These are phyloP conservation scores for Oscheius sp. DNA, from an alignment of 2,888 invertebrate species.

Conservation along the genomic window DNA sequence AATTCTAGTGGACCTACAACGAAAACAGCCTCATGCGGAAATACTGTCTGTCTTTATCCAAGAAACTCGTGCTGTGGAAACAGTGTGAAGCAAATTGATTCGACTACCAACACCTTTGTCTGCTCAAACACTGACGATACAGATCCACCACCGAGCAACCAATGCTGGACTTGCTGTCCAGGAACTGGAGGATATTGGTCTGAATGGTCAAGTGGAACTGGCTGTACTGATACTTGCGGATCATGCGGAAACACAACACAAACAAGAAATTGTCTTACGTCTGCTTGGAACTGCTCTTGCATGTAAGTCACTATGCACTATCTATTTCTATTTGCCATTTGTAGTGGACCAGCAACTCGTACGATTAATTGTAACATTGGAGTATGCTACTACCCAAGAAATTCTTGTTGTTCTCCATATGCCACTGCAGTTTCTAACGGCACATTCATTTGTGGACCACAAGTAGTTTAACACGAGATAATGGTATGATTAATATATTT, in stretches of 20 bases:
- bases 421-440: conserved; percentile 30
- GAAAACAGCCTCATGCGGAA: conserved; percentile 43
- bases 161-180: conserved; percentile 28
- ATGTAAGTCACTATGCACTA: neutral
- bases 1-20: conserved; percentile 40
- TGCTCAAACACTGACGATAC: neutral
- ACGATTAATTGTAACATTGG: conserved; percentile 40
- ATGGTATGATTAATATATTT: neutral
- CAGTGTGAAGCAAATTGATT: conserved; percentile 34
- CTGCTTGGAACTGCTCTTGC: conserved; percentile 21
- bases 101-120: neutral
- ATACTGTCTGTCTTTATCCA: conserved; percentile 36
- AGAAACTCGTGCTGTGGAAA: conserved; percentile 41
- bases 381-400: conserved; percentile 42
- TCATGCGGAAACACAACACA: conserved; percentile 23
- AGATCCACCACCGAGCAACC: neutral
- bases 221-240: conserved; percentile 16
- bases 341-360: conserved; percentile 37
- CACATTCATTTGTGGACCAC: conserved; percentile 42
- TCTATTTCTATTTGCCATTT: neutral
- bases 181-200: conserved; percentile 16
- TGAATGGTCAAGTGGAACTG: conserved; percentile 11
- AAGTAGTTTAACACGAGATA: conserved; percentile 13
- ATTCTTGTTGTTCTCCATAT: conserved; percentile 40
- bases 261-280: conserved; percentile 18